These are phyloP conservation scores for Mnemiopsis leidyi DNA, from an alignment of 37 sponge, comb jelly and placozoan species.

Conservation along the genomic window DNA sequence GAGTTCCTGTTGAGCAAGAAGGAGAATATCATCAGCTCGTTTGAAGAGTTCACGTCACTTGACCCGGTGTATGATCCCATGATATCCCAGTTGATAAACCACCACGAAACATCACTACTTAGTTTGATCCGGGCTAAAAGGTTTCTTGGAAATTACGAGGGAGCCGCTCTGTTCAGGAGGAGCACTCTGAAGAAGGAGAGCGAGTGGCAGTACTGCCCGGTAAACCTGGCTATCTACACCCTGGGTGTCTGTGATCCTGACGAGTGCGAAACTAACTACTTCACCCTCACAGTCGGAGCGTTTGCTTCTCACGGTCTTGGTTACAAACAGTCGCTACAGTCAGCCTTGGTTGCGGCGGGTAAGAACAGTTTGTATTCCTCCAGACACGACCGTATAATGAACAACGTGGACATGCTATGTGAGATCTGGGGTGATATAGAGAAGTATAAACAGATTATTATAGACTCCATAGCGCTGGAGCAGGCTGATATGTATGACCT, in stretches of 20 bases:
- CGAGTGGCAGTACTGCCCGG: conserved; percentile 58
- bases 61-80: conserved; percentile 27
- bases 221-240: conserved; percentile 33
- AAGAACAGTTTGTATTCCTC: not conserved
- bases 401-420: not conserved
- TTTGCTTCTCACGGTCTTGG: conserved; percentile 37
- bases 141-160: conserved; percentile 13
- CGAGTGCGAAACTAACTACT: conserved; percentile 34
- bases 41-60: conserved; percentile 39
- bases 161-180: conserved; percentile 19
- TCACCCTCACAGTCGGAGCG: conserved; percentile 41
- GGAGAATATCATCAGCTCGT: conserved; percentile 20
- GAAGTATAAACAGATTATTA: conserved; percentile 33
- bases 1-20: conserved; percentile 16
- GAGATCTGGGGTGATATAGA: conserved; percentile 48
- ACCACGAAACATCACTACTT: not conserved
- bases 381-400: conserved; percentile 4
- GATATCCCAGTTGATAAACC: conserved; percentile 23
- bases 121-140: not conserved
- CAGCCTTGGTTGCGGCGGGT: not conserved
- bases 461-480: not conserved
- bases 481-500: conserved; percentile 4
- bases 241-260: conserved; percentile 25
- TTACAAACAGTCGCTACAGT: not conserved
- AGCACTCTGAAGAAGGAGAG: conserved; percentile 44